These are phyloP conservation scores for Erpornis zantholeuca DNA, from an alignment of 2,113 vertebrate species.

Conservation along the genomic window DNA sequence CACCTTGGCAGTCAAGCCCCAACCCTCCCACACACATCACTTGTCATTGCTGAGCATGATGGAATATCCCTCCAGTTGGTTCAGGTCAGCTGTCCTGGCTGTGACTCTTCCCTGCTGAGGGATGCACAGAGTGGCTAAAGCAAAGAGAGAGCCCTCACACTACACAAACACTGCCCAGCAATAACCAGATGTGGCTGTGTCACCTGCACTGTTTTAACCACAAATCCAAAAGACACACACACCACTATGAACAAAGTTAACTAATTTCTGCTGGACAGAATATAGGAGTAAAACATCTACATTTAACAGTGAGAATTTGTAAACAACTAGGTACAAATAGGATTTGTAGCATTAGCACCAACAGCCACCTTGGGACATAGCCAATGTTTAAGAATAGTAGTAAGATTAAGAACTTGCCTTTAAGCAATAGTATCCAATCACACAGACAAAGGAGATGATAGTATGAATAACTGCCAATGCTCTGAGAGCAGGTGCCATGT, in stretches of 20 bases:
- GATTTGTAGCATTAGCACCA: neutral
- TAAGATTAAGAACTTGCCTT: constrained; percentile 78
- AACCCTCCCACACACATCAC: fast-evolving
- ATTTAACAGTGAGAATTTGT: neutral
- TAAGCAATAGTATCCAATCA: constrained; percentile 95
- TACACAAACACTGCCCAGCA: neutral
- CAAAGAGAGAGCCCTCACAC: neutral
- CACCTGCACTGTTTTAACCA: neutral
- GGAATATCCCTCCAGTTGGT: neutral
- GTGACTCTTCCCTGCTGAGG: neutral
- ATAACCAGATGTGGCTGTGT: neutral
- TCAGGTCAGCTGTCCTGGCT: neutral
- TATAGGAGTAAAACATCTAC: neutral
- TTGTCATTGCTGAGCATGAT: neutral
- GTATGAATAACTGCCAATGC: constrained; percentile 92
- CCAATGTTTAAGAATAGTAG: neutral
- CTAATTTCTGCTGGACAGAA: neutral
- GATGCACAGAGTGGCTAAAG: neutral
- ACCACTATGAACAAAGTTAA: neutral
- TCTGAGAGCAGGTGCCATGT: constrained; percentile 93
- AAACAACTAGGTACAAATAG: neutral
- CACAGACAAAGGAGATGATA: constrained; percentile 93
- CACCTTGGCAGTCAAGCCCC: neutral
- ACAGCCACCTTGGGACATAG: neutral
- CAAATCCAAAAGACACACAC: neutral